These are phyloP conservation scores for Melanerpes aurifrons DNA, from an alignment of 2,113 vertebrate genomes.

Conservation along the genomic window DNA sequence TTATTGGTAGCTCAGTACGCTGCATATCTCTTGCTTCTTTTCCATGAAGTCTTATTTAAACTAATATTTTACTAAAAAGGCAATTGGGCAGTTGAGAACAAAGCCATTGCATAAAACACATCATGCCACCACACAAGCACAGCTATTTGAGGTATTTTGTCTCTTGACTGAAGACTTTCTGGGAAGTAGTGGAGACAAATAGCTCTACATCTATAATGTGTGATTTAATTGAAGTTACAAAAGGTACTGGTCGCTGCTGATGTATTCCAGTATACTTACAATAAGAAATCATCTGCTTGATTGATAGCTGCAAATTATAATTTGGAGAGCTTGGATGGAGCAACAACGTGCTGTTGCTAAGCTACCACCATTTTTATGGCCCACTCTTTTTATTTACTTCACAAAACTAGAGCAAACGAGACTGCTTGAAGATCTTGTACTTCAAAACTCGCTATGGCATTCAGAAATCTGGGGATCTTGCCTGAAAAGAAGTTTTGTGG, in stretches of 20 bases:
- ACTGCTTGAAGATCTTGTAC: neutral
- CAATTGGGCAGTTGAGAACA: neutral
- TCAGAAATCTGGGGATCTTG: neutral
- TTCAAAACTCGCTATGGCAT: neutral
- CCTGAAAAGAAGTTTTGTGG: neutral
- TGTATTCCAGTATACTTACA: neutral
- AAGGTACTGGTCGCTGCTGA: neutral
- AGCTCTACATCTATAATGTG: neutral
- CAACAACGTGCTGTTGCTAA: slow-evolving; percentile 38
- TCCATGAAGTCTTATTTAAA: neutral
- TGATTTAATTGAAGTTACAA: neutral
- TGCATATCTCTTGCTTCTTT: neutral
- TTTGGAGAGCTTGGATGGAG: neutral
- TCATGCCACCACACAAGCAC: neutral
- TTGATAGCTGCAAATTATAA: neutral
- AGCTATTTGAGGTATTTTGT: neutral
- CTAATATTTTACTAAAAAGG: neutral
- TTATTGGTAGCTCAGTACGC: neutral
- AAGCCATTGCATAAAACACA: neutral
- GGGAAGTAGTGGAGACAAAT: neutral
- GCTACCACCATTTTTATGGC: neutral
- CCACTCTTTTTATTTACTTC: neutral
- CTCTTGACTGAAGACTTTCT: neutral
- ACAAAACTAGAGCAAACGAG: neutral
- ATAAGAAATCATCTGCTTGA: neutral